phyloP scores from a whole-genome alignment of 2,113 vertebrate genomes.

The Orcinus orca region DNA sequence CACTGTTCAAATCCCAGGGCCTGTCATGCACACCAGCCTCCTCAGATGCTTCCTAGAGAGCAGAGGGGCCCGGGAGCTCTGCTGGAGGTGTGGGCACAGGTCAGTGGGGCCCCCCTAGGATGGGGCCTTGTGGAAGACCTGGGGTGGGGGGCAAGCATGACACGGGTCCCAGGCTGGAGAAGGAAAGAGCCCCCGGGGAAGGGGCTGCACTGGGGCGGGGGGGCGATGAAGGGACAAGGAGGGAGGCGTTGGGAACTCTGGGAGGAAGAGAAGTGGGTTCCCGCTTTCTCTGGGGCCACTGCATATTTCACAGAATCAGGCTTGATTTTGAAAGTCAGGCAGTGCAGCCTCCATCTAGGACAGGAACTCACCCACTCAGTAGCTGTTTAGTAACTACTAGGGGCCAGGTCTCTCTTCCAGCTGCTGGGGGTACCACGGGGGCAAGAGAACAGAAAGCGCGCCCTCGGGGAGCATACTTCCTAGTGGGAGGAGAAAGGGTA shows the following conservation, averaged over 20 bases:
- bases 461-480: neutral
- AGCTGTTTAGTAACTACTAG: neutral
- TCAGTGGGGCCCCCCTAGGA: accelerated
- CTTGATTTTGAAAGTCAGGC: neutral
- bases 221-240: accelerated
- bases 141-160: too few species aligned
- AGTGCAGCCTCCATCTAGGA: neutral
- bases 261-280: neutral
- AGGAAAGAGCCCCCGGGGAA: neutral
- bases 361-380: neutral
- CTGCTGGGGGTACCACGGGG: neutral
- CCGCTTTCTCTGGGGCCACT: neutral
- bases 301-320: neutral
- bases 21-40: neutral
- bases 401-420: neutral
- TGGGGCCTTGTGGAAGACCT: neutral
- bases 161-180: neutral
- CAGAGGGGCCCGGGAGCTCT: neutral
- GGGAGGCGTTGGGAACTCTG: accelerated
- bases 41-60: neutral
- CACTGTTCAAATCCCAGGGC: neutral
- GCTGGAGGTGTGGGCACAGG: neutral
- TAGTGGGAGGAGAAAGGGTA: neutral
- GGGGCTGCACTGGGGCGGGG: neutral
- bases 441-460: neutral